Conservation (phyloP, 2,888 invertebrate genomes). For the Gari tellinella region DNA sequence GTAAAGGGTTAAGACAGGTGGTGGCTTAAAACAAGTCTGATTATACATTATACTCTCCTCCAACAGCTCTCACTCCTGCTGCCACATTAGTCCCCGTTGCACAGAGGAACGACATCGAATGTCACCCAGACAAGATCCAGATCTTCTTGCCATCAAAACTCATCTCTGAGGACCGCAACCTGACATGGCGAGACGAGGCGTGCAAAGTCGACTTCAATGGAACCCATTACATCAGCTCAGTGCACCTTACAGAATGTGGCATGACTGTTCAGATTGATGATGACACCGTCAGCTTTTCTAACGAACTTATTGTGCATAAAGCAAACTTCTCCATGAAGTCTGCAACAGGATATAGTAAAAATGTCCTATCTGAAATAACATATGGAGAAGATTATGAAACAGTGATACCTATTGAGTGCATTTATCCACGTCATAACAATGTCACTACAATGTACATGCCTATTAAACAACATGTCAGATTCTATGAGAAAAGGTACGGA, state of each 20-base stretch:
- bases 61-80: neutral
- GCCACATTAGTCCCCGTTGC: constrained; percentile 34
- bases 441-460: constrained; percentile 49
- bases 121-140: constrained; percentile 40
- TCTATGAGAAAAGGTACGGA: constrained; percentile 60
- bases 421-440: constrained; percentile 53
- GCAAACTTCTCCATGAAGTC: no score
- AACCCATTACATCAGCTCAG: constrained; percentile 46
- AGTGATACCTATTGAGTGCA: constrained; percentile 60
- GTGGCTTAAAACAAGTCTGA: no score
- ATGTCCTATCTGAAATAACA: constrained; percentile 16
- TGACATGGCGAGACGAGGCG: constrained; percentile 57
- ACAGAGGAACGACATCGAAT: constrained; percentile 56
- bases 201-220: constrained; percentile 49
- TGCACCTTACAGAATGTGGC: constrained; percentile 52
- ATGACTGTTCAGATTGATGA: constrained; percentile 52
- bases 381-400: constrained; percentile 54
- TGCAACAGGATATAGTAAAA: constrained; percentile 7
- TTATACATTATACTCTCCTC: no score
- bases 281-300: constrained; percentile 53
- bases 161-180: constrained; percentile 28
- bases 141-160: constrained; percentile 47
- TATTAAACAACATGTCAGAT: constrained; percentile 51
- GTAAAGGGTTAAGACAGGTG: no score
- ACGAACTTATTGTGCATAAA: constrained; percentile 55